phyloP scores from a whole-genome alignment of 2,113 vertebrate genomes.

The Chlamydotis undulata region DNA sequence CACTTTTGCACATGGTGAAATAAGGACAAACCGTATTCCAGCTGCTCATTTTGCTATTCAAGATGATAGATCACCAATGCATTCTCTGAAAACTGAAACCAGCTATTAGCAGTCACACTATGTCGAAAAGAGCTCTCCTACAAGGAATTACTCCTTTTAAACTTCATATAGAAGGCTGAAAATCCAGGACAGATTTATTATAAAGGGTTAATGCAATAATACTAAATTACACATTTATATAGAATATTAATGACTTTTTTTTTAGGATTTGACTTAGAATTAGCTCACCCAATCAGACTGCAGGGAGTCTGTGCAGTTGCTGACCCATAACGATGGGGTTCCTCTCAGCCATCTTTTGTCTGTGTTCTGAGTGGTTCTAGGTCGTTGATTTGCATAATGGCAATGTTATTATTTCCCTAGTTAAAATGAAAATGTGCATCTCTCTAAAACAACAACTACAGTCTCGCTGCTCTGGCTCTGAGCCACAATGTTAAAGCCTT shows the following conservation, averaged over 20 bases:
- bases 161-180: not conserved
- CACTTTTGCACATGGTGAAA: not conserved
- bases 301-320: not conserved
- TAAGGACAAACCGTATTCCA: not conserved
- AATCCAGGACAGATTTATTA: not conserved
- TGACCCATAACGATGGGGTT: not conserved
- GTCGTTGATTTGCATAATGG: not conserved
- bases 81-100: not conserved
- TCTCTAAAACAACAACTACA: not conserved
- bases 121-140: not conserved
- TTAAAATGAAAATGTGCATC: not conserved
- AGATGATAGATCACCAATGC: not conserved
- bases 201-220: not conserved
- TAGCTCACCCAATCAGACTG: not conserved
- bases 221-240: not conserved
- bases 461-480: rapidly evolving
- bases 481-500: not conserved
- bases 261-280: not conserved
- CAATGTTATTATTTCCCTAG: not conserved
- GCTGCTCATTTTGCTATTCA: not conserved
- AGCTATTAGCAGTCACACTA: not conserved
- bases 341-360: not conserved
- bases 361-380: not conserved
- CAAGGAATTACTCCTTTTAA: not conserved
- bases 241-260: not conserved